These are phyloP conservation scores for Coryphaenoides rupestris DNA, from an alignment of 2,113 vertebrate genomes.

Conservation along the genomic window DNA sequence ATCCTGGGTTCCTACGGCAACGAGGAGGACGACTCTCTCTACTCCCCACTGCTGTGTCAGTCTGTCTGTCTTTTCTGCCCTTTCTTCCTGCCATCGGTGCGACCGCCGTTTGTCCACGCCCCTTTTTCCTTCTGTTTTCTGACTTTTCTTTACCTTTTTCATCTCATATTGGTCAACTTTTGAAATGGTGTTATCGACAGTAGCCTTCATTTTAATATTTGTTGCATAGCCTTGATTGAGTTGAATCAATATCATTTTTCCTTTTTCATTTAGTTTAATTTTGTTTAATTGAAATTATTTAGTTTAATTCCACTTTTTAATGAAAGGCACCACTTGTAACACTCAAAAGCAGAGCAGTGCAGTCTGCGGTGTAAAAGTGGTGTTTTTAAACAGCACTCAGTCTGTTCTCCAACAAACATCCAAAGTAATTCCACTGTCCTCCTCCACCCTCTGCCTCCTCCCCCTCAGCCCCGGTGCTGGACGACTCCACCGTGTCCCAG, in stretches of 20 bases:
- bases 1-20: slow-evolving; percentile 99
- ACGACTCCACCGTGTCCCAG: slow-evolving; percentile 93
- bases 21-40: slow-evolving; percentile 99
- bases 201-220: slow-evolving; percentile 25
- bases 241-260: background rate
- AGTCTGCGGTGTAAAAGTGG: too few species aligned
- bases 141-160: slow-evolving; percentile 42
- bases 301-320: too few species aligned
- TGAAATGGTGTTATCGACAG: slow-evolving; percentile 37
- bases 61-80: slow-evolving; percentile 86
- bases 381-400: too few species aligned
- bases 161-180: background rate
- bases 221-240: background rate
- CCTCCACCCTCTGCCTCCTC: slow-evolving; percentile 20
- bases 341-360: too few species aligned
- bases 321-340: too few species aligned
- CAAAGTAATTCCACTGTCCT: slow-evolving; percentile 2
- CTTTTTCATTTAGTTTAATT: background rate
- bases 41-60: slow-evolving; percentile 99
- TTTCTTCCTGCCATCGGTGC: slow-evolving; percentile 29
- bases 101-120: slow-evolving; percentile 14
- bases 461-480: slow-evolving; percentile 87
- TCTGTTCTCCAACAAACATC: too few species aligned
- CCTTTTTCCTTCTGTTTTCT: slow-evolving; percentile 33
- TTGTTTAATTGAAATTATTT: too few species aligned